A percentile compares a stretch with the other conserved stretches of the same genome.
These are phyloP conservation scores for Meloe dianella DNA, from an alignment of 2,888 invertebrate genomes.

Conservation along the genomic window DNA sequence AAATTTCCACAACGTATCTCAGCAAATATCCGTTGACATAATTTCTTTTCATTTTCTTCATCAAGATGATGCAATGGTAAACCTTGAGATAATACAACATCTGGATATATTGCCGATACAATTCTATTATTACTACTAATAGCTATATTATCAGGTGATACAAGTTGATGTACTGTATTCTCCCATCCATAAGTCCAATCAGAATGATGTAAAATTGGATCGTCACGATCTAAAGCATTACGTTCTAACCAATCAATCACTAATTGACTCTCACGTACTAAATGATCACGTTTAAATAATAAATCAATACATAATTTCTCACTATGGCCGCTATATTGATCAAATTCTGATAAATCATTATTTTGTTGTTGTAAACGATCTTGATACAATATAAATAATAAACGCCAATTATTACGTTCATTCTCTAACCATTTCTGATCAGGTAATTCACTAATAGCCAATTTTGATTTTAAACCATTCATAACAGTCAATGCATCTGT, in stretches of 20 bases:
- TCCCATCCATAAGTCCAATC: constrained; percentile 89
- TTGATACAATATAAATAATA: constrained; percentile 80
- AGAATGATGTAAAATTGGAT: constrained; percentile 73
- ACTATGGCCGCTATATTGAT: constrained; percentile 59
- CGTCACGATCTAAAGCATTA: constrained; percentile 68
- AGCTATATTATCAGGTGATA: constrained; percentile 63
- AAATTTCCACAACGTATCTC: constrained; percentile 86
- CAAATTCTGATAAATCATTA: constrained; percentile 42
- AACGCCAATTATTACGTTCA: constrained; percentile 89
- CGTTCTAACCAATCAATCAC: constrained; percentile 93
- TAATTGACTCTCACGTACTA: constrained; percentile 74
- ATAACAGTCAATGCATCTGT: constrained; percentile 55
- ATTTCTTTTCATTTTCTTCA: constrained; percentile 74
- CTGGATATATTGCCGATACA: constrained; percentile 82
- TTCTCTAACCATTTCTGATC: constrained; percentile 69
- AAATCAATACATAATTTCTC: constrained; percentile 67
- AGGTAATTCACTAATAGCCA: constrained; percentile 40
- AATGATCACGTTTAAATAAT: constrained; percentile 65
- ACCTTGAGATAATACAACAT: constrained; percentile 82
- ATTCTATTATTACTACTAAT: constrained; percentile 66
- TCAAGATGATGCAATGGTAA: constrained; percentile 85
- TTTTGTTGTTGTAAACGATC: constrained; percentile 69
- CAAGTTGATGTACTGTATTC: constrained; percentile 82
- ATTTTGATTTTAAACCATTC: constrained; percentile 53
- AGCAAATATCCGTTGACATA: constrained; percentile 70